A percentile compares a stretch with the other conserved stretches of the same genome.
Evolutionary conservation across 2,888 invertebrate species (phyloP).

Genomic region (Pardosa pseudoannulata): DNA sequence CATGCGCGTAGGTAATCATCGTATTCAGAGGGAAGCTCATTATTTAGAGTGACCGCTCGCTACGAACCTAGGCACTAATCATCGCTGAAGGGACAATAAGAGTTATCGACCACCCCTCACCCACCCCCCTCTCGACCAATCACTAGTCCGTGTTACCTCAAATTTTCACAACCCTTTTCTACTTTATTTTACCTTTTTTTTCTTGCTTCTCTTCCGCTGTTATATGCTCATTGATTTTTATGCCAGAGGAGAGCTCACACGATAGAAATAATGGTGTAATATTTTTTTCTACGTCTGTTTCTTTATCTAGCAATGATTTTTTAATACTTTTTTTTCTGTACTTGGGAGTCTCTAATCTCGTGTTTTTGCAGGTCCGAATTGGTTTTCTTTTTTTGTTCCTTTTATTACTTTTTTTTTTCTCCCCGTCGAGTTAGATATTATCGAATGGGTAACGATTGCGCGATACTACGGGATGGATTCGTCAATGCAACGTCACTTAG

Average conservation of each 20-base stretch:
- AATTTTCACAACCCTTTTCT: slow-evolving; percentile 56
- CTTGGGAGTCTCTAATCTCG: background rate
- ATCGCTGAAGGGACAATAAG: slow-evolving; percentile 62
- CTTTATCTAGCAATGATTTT: slow-evolving; percentile 9
- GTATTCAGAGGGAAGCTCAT: slow-evolving; percentile 45
- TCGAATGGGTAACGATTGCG: background rate
- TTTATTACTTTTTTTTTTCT: background rate
- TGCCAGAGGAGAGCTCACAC: slow-evolving; percentile 26
- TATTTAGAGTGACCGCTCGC: slow-evolving; percentile 65
- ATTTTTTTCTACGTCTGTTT: slow-evolving; percentile 16
- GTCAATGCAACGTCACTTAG: background rate
- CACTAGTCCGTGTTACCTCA: slow-evolving; percentile 44
- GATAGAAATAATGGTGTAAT: slow-evolving; percentile 36
- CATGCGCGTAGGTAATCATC: slow-evolving; percentile 60
- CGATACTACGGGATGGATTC: background rate
- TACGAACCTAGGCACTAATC: slow-evolving; percentile 64
- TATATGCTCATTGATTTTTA: slow-evolving; percentile 63
- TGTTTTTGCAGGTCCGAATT: slow-evolving; percentile 1
- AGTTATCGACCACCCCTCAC: slow-evolving; percentile 57
- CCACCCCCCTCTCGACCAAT: slow-evolving; percentile 41
- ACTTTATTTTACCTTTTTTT: slow-evolving; percentile 5
- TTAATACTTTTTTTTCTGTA: background rate
- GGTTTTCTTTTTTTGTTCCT: background rate
- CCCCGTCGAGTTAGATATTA: background rate
- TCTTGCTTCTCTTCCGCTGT: too few species aligned